A percentile compares a stretch with the other conserved stretches of the same genome.
These are phyloP conservation scores for Dinomys branickii DNA, from an alignment of 2,113 vertebrate genomes.

Conservation along the genomic window DNA sequence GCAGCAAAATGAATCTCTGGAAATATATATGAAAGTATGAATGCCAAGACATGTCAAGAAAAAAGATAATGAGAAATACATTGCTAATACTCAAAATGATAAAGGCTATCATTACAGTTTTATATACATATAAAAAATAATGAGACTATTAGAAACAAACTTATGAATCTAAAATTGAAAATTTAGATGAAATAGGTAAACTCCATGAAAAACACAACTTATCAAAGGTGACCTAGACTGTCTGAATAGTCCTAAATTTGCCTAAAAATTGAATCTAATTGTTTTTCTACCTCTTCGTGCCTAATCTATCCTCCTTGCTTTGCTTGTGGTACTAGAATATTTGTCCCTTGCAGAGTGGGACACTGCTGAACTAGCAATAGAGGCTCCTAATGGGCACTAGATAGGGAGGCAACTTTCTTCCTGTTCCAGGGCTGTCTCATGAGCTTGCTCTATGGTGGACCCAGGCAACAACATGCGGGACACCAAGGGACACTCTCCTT, in stretches of 20 bases:
- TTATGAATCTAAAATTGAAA: conserved; percentile 28
- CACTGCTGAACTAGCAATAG: neutral
- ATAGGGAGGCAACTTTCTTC: neutral
- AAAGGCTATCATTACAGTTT: neutral
- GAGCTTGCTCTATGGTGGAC: neutral
- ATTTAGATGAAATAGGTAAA: neutral
- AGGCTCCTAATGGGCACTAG: neutral
- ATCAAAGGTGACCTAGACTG: neutral
- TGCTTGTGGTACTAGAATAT: neutral
- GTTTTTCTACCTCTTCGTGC: neutral
- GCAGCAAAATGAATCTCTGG: neutral
- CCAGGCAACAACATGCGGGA: neutral
- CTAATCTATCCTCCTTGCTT: neutral
- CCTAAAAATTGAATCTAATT: neutral
- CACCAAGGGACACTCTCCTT: too few species aligned
- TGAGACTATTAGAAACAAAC: neutral
- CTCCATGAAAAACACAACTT: neutral
- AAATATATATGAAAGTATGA: conserved; percentile 10
- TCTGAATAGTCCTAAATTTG: neutral
- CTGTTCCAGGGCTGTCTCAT: neutral
- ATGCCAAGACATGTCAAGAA: neutral
- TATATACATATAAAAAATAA: neutral
- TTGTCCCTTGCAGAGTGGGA: neutral
- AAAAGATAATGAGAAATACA: neutral
- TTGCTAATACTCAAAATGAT: conserved; percentile 7